Conservation (phyloP, 2,888 invertebrate genomes). For the Tetanocera ferruginea region DNA sequence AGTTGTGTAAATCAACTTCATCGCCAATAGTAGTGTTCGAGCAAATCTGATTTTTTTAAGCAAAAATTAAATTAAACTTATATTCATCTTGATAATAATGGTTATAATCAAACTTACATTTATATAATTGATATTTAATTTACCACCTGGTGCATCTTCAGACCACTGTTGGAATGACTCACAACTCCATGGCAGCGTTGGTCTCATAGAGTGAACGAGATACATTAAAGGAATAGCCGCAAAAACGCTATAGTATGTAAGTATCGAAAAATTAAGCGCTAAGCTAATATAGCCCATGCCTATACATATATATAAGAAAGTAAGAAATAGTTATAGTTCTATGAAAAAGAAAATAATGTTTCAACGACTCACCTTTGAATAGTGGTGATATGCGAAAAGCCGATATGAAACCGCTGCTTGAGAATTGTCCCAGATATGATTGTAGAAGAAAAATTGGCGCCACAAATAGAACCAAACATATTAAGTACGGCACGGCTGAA, state of each 20-base stretch:
- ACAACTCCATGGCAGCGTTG: conserved; percentile 85
- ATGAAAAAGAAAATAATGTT: neutral
- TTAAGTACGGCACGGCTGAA: conserved; percentile 57
- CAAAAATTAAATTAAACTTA: no score
- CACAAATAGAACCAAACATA: conserved; percentile 83
- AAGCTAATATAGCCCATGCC: conserved; percentile 89
- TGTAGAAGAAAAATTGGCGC: conserved; percentile 90
- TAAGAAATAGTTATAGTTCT: neutral
- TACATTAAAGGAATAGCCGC: conserved; percentile 86
- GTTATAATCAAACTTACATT: no score
- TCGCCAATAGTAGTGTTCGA: no score
- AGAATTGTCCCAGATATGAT: no score
- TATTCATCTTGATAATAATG: no score
- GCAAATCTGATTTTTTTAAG: no score
- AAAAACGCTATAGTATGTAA: conserved; percentile 85
- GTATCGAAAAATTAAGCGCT: conserved; percentile 81
- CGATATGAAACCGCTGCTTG: no score
- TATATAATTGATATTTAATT: no score
- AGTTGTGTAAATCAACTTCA: neutral
- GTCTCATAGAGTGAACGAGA: conserved; percentile 78
- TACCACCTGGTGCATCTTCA: neutral
- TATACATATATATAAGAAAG: conserved; percentile 60
- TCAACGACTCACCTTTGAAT: conserved; percentile 80
- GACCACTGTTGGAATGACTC: conserved; percentile 70
- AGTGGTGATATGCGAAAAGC: conserved; percentile 85